Conservation (phyloP, 2,113 vertebrate genomes). For the Pangasianodon gigas region DNA sequence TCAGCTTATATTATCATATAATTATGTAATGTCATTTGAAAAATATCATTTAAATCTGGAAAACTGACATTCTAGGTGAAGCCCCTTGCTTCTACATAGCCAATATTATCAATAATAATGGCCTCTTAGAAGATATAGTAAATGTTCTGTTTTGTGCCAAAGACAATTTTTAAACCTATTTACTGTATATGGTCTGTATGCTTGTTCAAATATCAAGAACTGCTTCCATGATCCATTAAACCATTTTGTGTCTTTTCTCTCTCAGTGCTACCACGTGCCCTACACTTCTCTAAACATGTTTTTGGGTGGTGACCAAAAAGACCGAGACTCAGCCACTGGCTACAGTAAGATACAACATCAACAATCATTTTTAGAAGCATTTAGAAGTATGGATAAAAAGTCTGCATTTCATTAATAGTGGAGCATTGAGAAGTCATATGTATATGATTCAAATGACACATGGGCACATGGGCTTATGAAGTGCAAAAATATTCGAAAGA, state of each 20-base stretch:
- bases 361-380: not conserved
- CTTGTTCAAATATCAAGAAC: not conserved
- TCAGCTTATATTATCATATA: not conserved
- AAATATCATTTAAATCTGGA: not conserved
- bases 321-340: constrained; percentile 70
- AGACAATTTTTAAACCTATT: not conserved
- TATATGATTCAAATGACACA: not conserved
- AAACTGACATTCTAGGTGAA: not conserved
- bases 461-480: not conserved
- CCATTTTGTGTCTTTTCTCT: constrained; percentile 26
- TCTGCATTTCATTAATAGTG: not conserved
- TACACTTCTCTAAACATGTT: constrained; percentile 75
- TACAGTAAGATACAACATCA: constrained; percentile 65
- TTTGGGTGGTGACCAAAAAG: constrained; percentile 67
- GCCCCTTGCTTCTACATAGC: not conserved
- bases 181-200: not conserved
- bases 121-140: not conserved
- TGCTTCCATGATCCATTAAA: not conserved
- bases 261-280: constrained; percentile 69
- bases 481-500: not conserved
- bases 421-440: not conserved
- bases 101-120: not conserved
- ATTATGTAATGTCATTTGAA: not conserved
- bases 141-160: not conserved
- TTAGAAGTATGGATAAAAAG: not conserved